phyloP scores from a whole-genome alignment of 2,888 invertebrate genomes.

The Ashinkailepas kermadecensis region DNA sequence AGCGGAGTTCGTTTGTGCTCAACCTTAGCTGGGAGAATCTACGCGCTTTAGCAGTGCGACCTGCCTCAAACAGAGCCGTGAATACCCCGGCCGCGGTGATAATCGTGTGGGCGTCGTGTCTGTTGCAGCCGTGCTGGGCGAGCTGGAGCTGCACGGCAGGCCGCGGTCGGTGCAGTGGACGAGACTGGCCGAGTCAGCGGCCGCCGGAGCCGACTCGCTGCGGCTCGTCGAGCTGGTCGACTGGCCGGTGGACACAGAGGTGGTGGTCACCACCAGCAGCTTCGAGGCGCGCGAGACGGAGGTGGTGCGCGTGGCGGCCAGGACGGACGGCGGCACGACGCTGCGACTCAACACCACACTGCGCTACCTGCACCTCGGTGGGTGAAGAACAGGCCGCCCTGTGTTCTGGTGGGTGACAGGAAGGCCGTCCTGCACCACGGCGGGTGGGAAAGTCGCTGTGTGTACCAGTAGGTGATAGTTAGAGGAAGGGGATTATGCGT shows the following conservation, averaged over 20 bases:
- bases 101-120: neutral
- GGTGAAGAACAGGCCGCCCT: neutral
- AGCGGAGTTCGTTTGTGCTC: too few species aligned
- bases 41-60: too few species aligned
- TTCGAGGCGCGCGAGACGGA: constrained; percentile 28
- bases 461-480: too few species aligned
- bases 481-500: too few species aligned
- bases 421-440: too few species aligned
- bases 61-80: too few species aligned
- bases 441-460: too few species aligned
- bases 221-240: constrained; percentile 24
- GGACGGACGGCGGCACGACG: constrained; percentile 19
- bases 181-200: constrained; percentile 25
- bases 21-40: too few species aligned
- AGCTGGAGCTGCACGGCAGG: constrained; percentile 25
- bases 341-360: constrained; percentile 25
- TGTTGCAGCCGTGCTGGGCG: constrained; percentile 27
- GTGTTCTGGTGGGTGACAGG: too few species aligned
- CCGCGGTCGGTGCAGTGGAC: constrained; percentile 19
- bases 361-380: constrained; percentile 27
- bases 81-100: neutral
- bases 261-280: constrained; percentile 29
- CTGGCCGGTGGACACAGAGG: constrained; percentile 24
- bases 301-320: constrained; percentile 21
- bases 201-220: constrained; percentile 22